These are phyloP conservation scores for Aphis craccivora DNA, from an alignment of 1,140 invertebrate genomes.

Conservation along the genomic window DNA sequence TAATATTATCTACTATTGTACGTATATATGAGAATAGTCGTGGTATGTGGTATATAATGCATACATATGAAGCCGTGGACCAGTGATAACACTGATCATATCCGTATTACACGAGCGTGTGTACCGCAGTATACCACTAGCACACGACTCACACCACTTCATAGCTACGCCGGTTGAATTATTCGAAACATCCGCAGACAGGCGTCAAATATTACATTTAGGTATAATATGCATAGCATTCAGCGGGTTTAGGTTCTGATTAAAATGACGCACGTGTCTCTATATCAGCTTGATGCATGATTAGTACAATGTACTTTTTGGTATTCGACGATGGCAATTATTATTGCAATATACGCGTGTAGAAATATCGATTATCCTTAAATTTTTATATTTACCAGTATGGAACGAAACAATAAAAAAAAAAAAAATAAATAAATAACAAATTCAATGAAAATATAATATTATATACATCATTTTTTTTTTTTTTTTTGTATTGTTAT, in stretches of 20 bases:
- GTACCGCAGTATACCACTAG: background rate
- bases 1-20: background rate
- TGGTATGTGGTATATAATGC: background rate
- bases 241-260: background rate
- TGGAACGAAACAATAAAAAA: background rate
- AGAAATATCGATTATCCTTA: background rate
- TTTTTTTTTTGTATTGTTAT: no score
- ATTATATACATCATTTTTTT: background rate
- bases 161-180: background rate
- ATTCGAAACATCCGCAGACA: background rate
- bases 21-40: background rate
- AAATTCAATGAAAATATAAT: background rate
- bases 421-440: no score
- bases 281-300: background rate
- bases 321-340: background rate
- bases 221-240: background rate
- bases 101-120: background rate
- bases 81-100: background rate
- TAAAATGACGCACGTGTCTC: background rate
- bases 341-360: background rate
- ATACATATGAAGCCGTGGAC: background rate
- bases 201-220: background rate
- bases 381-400: background rate
- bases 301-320: background rate
- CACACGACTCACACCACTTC: no score